Conservation (phyloP, 2,888 invertebrate genomes). For the Atrina japonica region DNA sequence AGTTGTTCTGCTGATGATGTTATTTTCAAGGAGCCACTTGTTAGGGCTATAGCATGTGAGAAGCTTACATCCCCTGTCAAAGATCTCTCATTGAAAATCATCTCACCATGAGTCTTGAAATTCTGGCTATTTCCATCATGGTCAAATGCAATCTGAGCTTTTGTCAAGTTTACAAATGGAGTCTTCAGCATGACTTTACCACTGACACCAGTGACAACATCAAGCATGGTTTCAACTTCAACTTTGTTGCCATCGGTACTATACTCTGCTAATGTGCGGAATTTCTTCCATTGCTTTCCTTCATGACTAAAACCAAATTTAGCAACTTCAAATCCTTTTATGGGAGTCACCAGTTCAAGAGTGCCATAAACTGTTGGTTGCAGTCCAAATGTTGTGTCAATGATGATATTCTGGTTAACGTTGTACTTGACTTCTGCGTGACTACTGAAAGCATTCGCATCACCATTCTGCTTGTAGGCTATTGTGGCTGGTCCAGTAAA, state of each 20-base stretch:
- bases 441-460: slow-evolving; percentile 47
- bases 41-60: slow-evolving; percentile 38
- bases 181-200: slow-evolving; percentile 51
- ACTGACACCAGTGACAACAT: slow-evolving; percentile 40
- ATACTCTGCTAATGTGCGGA: slow-evolving; percentile 55
- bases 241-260: slow-evolving; percentile 57
- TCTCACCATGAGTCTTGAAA: slow-evolving; percentile 46
- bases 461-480: slow-evolving; percentile 54
- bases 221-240: slow-evolving; percentile 48
- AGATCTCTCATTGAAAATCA: slow-evolving; percentile 47
- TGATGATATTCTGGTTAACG: slow-evolving; percentile 29
- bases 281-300: slow-evolving; percentile 47
- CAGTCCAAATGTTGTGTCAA: slow-evolving; percentile 36
- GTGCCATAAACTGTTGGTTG: slow-evolving; percentile 40
- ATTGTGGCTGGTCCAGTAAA: slow-evolving; percentile 49
- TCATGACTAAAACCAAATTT: slow-evolving; percentile 51
- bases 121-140: slow-evolving; percentile 48
- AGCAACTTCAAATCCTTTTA: slow-evolving; percentile 57
- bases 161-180: slow-evolving; percentile 52
- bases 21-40: slow-evolving; percentile 43
- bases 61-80: slow-evolving; percentile 43
- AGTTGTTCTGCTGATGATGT: slow-evolving; percentile 46
- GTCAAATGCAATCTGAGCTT: slow-evolving; percentile 45
- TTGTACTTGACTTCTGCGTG: slow-evolving; percentile 44
- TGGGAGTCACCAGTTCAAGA: slow-evolving; percentile 54